phyloP scores from a whole-genome alignment of 2,888 invertebrate species.

The Cantharis rufa region DNA sequence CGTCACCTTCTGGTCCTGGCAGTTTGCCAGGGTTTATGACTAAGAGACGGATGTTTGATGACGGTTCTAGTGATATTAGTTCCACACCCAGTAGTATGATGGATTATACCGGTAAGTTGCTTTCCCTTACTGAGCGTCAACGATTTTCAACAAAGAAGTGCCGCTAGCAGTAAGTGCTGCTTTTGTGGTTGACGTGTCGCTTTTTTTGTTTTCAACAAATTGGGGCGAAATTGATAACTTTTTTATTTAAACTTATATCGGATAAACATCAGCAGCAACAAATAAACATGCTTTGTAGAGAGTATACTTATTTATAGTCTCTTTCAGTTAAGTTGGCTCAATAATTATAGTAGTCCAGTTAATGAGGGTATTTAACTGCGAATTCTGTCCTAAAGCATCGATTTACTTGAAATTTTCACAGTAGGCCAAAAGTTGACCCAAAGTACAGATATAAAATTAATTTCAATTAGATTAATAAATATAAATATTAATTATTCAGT shows the following conservation, averaged over 20 bases:
- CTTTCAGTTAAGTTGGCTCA: no score
- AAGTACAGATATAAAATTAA: no score
- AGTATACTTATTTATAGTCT: no score
- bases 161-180: background rate
- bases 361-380: no score
- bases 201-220: background rate
- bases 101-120: conserved; percentile 77
- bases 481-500: no score
- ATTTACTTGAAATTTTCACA: no score
- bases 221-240: background rate
- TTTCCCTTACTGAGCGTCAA: conserved; percentile 71
- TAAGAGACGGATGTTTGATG: conserved; percentile 69
- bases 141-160: background rate
- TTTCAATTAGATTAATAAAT: no score
- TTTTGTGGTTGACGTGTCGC: background rate
- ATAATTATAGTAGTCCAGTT: no score
- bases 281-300: no score
- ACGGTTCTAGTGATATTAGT: conserved; percentile 80
- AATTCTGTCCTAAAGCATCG: no score
- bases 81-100: conserved; percentile 84
- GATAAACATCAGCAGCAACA: no score
- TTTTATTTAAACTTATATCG: background rate
- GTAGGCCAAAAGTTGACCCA: no score
- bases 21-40: conserved; percentile 78
- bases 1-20: conserved; percentile 84